Percentiles rank a stretch among this genome's conserved stretches.
These are phyloP conservation scores for Caradrina kadenii DNA, from an alignment of 2,888 invertebrate species.

Conservation along the genomic window DNA sequence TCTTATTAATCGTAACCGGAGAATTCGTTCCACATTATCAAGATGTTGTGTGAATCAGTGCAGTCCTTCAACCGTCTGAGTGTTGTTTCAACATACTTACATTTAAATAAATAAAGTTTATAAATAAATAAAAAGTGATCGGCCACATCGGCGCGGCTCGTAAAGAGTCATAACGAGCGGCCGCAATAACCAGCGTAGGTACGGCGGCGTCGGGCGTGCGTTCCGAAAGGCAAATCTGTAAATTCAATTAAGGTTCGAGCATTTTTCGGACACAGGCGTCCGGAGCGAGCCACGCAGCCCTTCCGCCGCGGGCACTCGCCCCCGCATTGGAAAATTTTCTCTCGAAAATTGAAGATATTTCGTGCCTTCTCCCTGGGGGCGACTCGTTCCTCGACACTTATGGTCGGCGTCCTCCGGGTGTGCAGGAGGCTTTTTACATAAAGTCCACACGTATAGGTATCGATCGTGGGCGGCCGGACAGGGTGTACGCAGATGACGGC, in stretches of 20 bases:
- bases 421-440: conserved; percentile 91
- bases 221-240: conserved; percentile 89
- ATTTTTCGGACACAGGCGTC: conserved; percentile 89
- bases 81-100: conserved; percentile 36
- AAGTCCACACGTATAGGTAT: conserved; percentile 91
- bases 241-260: conserved; percentile 89
- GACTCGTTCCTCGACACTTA: conserved; percentile 90
- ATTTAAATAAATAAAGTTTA: conserved; percentile 60
- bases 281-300: conserved; percentile 84
- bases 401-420: conserved; percentile 89
- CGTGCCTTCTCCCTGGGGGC: conserved; percentile 89
- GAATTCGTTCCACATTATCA: neutral
- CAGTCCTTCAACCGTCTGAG: conserved; percentile 5
- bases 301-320: conserved; percentile 88
- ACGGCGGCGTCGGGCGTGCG: conserved; percentile 74
- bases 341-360: conserved; percentile 91
- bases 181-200: conserved; percentile 80
- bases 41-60: neutral
- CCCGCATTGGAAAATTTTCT: conserved; percentile 90
- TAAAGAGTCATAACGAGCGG: conserved; percentile 82
- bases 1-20: conserved; percentile 32
- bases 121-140: conserved; percentile 73
- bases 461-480: conserved; percentile 89
- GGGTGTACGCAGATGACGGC: conserved; percentile 90
- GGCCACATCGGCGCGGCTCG: conserved; percentile 71